These are phyloP conservation scores for Zelostemma sp. DNA, from an alignment of 1,140 invertebrate genomes.

Conservation along the genomic window DNA sequence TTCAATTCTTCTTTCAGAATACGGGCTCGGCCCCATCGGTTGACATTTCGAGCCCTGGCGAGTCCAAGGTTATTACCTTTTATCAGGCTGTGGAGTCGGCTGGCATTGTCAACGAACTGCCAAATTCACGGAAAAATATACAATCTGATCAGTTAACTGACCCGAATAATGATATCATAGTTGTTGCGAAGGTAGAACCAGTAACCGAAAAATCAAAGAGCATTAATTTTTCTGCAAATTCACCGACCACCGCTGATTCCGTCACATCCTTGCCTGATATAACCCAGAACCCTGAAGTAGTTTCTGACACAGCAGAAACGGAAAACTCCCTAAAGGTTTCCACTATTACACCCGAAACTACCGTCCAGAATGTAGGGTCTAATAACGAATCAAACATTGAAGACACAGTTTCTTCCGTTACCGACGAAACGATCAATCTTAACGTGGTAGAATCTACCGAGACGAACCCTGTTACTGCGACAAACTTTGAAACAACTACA, in stretches of 20 bases:
- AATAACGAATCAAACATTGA: background rate
- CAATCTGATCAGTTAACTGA: conserved; percentile 55
- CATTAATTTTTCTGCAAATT: conserved; percentile 41
- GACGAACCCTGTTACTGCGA: conserved; percentile 8
- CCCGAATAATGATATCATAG: conserved; percentile 55
- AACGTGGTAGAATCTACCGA: conserved; percentile 18
- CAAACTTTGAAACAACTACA: background rate
- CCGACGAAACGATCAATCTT: conserved; percentile 10
- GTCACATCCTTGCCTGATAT: conserved; percentile 38
- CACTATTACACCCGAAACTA: conserved; percentile 24
- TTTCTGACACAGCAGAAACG: conserved; percentile 21
- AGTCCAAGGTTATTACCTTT: conserved; percentile 62
- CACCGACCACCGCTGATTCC: conserved; percentile 41
- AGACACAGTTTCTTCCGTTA: conserved; percentile 8
- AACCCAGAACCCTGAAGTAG: conserved; percentile 26
- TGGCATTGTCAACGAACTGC: conserved; percentile 61
- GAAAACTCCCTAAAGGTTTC: conserved; percentile 7
- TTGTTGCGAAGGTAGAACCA: conserved; percentile 46
- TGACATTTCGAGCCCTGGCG: conserved; percentile 59
- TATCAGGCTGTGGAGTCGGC: conserved; percentile 65
- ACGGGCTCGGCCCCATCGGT: conserved; percentile 47
- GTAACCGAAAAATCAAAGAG: conserved; percentile 43
- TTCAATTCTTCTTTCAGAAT: conserved; percentile 66
- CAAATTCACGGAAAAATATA: conserved; percentile 43
- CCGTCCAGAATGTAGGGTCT: background rate